Percentiles rank a stretch among this genome's conserved stretches.
These are phyloP conservation scores for Hypocryptadius cinnamomeus DNA, from an alignment of 2,113 vertebrate species.

Conservation along the genomic window DNA sequence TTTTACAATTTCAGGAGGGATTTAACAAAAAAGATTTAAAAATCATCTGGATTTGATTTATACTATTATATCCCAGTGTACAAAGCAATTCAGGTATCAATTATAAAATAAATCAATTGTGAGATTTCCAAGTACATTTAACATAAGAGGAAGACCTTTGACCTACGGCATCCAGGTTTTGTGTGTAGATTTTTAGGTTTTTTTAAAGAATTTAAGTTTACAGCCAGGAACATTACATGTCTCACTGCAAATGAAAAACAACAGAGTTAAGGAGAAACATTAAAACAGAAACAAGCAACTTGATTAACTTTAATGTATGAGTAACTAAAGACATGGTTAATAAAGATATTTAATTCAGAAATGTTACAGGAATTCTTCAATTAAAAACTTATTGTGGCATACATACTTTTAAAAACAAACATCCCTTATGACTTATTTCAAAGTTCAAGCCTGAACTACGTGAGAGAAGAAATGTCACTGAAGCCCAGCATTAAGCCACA, in stretches of 20 bases:
- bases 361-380: not conserved
- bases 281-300: not conserved
- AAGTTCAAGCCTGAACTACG: not conserved
- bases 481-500: not conserved
- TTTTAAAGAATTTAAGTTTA: conserved; percentile 34
- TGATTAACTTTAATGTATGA: not conserved
- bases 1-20: not conserved
- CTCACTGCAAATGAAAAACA: conserved; percentile 43
- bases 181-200: not conserved
- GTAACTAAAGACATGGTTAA: not conserved
- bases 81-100: not conserved
- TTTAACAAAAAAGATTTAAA: not conserved
- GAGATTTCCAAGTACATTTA: conserved; percentile 2
- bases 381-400: not conserved
- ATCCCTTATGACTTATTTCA: not conserved
- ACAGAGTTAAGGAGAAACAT: conserved; percentile 21
- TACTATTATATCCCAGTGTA: not conserved
- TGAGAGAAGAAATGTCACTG: not conserved
- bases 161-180: conserved; percentile 38
- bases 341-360: not conserved
- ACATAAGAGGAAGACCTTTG: conserved; percentile 25
- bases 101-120: not conserved
- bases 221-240: conserved; percentile 28
- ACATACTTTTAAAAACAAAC: not conserved
- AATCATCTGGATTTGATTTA: not conserved